Conservation (phyloP, 2,888 invertebrate genomes). For the Aphelenchoides bicaudatus region DNA sequence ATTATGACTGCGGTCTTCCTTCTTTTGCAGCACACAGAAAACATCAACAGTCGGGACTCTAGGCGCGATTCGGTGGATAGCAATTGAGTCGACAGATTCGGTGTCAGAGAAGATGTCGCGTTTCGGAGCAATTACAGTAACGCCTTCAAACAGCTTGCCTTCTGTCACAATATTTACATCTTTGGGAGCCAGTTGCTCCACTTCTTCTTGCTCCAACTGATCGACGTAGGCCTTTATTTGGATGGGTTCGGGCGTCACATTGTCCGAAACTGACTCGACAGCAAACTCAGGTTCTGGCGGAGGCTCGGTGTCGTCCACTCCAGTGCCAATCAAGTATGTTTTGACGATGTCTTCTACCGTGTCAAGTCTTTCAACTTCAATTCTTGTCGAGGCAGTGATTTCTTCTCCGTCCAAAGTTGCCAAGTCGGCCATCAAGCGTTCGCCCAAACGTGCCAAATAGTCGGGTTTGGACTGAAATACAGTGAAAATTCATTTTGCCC, state of each 20-base stretch:
- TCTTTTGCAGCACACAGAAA: slow-evolving; percentile 54
- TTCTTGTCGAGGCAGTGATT: slow-evolving; percentile 51
- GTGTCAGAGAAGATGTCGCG: slow-evolving; percentile 43
- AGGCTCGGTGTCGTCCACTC: slow-evolving; percentile 39
- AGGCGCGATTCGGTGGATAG: slow-evolving; percentile 14
- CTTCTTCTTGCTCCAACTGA: slow-evolving; percentile 44
- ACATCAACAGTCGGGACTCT: slow-evolving; percentile 50
- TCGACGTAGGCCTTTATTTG: slow-evolving; percentile 49
- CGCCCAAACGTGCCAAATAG: slow-evolving; percentile 40
- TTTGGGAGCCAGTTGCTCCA: slow-evolving; percentile 36
- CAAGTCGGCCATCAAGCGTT: slow-evolving; percentile 38
- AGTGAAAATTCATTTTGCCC: background rate
- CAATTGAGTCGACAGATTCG: slow-evolving; percentile 44
- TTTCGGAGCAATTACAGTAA: slow-evolving; percentile 25
- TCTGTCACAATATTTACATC: slow-evolving; percentile 48
- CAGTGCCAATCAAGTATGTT: slow-evolving; percentile 58
- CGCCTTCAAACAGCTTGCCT: slow-evolving; percentile 44
- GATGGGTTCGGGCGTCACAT: slow-evolving; percentile 25
- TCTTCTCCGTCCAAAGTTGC: slow-evolving; percentile 43
- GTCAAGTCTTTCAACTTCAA: slow-evolving; percentile 57
- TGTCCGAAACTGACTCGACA: slow-evolving; percentile 35
- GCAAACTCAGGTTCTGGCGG: slow-evolving; percentile 31
- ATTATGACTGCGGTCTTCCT: slow-evolving; percentile 52
- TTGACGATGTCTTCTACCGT: slow-evolving; percentile 59
- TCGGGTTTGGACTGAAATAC: slow-evolving; percentile 43